phyloP scores from a whole-genome alignment of 2,888 invertebrate genomes.

The Molorchus minor region DNA sequence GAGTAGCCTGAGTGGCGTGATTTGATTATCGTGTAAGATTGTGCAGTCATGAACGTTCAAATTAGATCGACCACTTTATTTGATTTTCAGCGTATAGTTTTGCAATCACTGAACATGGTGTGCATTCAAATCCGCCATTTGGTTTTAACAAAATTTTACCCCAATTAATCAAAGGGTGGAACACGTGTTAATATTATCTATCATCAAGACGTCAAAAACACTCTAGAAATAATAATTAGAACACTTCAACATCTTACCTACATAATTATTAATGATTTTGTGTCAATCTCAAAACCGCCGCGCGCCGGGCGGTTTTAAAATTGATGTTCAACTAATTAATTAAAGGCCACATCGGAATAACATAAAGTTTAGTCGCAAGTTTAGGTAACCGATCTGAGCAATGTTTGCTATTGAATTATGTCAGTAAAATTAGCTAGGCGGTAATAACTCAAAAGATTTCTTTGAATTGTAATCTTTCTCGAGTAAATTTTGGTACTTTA shows the following conservation, averaged over 20 bases:
- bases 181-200: constrained; percentile 28
- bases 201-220: constrained; percentile 25
- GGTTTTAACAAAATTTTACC: constrained; percentile 21
- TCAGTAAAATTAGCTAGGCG: background rate
- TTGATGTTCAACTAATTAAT: constrained; percentile 20
- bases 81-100: too few relatives aligned
- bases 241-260: constrained; percentile 25
- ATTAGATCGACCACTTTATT: too few relatives aligned
- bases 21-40: too few relatives aligned
- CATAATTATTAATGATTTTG: constrained; percentile 24
- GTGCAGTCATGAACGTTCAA: too few relatives aligned
- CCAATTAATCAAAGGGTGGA: constrained; percentile 26
- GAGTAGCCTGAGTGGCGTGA: too few relatives aligned
- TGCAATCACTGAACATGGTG: too few relatives aligned
- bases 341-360: constrained; percentile 7
- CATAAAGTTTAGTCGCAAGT: background rate
- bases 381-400: background rate
- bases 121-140: constrained; percentile 14
- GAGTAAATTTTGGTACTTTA: background rate
- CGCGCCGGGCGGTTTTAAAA: constrained; percentile 17
- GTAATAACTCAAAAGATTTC: background rate
- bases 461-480: too few relatives aligned
- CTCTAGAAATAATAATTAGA: constrained; percentile 23
- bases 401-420: background rate
- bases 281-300: constrained; percentile 21